Base-by-base conservation (phyloP, 2,888 invertebrate species). In the Belgica antarctica region DNA sequence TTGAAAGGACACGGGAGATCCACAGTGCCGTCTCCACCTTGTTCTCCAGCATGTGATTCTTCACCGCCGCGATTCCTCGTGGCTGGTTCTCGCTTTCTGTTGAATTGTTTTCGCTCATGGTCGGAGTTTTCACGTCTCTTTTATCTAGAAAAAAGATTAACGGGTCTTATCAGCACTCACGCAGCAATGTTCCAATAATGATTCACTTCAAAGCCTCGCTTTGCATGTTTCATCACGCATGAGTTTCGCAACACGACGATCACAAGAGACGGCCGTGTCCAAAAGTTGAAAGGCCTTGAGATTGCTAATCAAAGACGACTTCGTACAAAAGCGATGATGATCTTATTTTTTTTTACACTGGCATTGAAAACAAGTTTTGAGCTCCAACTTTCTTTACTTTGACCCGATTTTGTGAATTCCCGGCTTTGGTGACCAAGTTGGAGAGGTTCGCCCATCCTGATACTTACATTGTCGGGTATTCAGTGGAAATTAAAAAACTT, bases 11-110 rank as follows among this genome's bases (percentile, higher is more conserved):
- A 75, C 98, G 84, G 34, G 94, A 90, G 15, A 87, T 85, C 93
- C 96, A 96, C 71, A 96, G 82, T 0, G 89, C 89, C 57, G 92
- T 89, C 76, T 94, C 92, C 69, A 96, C 86, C 83, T 93, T 94
- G 78, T 96, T 90, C 61, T 86, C 86, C 36, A 87, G 83, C 73
- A 94, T 81, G 75, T 92, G 91, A 41, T 86, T 83, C 76, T 87
- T 88, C 52, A 93, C 79, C 17, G 85, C 85, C 0, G 84, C 83
- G 74, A 88, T 82, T 70, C 88, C 86, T 76, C 84, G 84, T 0
- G 82, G 81, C 15, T 81, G 82, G 31, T 71, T 46, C 28, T 52
- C 70, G 59, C 34, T 70, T 25, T 70, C 61, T 47, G 47, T 57
- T 25, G 71, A 70, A 46, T 59, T 41, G 66, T 59, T 71, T 22